These are phyloP conservation scores for Micromys minutus DNA, from an alignment of 2,113 vertebrate species.

Conservation along the genomic window DNA sequence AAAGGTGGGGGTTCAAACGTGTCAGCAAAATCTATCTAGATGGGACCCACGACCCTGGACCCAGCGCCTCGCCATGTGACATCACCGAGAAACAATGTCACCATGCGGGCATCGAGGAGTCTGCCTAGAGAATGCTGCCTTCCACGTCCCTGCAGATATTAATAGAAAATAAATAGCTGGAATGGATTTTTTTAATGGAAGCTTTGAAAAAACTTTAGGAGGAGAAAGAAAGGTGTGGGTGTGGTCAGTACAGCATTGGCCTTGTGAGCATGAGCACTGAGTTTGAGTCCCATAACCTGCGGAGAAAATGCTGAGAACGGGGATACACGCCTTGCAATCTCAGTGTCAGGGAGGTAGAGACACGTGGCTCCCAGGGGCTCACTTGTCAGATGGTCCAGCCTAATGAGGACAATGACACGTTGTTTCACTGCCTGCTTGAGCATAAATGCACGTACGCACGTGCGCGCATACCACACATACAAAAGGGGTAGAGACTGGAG, in stretches of 20 bases:
- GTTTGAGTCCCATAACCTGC: background rate
- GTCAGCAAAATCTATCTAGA: background rate
- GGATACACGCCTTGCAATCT: background rate
- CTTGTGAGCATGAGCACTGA: background rate
- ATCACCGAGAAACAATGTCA: background rate
- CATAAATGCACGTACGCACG: background rate
- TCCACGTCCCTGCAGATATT: background rate
- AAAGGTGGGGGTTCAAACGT: background rate
- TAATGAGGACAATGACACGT: background rate
- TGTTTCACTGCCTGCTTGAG: background rate
- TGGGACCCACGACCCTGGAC: background rate
- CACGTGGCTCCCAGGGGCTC: background rate
- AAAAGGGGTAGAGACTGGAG: background rate
- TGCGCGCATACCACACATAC: too few relatives aligned
- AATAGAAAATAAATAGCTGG: background rate
- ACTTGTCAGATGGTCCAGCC: background rate
- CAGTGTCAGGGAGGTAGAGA: too few relatives aligned
- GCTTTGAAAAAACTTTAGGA: background rate
- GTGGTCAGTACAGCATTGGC: background rate
- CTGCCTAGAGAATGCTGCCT: background rate
- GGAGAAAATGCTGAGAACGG: too few relatives aligned
- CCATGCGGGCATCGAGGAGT: background rate
- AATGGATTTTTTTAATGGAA: background rate
- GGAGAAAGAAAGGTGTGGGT: background rate
- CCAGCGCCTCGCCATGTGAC: background rate